These are phyloP conservation scores for Palloptera scutellata DNA, from an alignment of 2,888 invertebrate genomes.

Conservation along the genomic window DNA sequence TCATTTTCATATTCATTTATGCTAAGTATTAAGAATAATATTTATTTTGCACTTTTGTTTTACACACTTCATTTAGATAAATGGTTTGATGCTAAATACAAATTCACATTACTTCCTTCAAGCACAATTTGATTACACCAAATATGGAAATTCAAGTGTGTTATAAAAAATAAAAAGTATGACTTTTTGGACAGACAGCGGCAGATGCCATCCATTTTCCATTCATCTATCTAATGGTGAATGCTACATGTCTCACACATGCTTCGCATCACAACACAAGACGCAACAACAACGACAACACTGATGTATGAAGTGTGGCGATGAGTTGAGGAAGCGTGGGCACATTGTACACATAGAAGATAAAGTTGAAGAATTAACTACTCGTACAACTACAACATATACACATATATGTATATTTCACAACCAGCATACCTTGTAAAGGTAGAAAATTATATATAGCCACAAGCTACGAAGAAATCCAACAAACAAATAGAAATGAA, in stretches of 20 bases:
- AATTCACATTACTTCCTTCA: background rate
- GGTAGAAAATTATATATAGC: background rate
- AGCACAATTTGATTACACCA: background rate
- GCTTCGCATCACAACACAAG: background rate
- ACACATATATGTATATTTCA: background rate
- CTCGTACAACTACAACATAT: background rate
- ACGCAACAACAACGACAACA: background rate
- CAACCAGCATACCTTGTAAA: background rate
- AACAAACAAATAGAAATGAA: background rate
- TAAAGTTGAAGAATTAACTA: background rate
- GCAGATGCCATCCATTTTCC: background rate
- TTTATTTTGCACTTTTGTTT: too few species aligned
- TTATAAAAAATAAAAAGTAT: background rate
- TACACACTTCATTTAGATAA: too few species aligned
- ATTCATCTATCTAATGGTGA: too few species aligned
- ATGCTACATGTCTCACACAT: background rate
- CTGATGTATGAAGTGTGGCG: background rate
- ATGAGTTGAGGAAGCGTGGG: too few species aligned
- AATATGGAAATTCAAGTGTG: constrained; percentile 3
- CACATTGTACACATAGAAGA: too few species aligned
- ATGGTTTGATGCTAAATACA: too few species aligned
- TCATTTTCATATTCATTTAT: too few species aligned
- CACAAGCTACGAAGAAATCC: background rate
- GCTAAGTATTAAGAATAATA: too few species aligned
- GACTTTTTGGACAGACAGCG: background rate